Evolutionary conservation across 2,888 invertebrate species (phyloP).

Genomic region (Drosophila koepferae): DNA sequence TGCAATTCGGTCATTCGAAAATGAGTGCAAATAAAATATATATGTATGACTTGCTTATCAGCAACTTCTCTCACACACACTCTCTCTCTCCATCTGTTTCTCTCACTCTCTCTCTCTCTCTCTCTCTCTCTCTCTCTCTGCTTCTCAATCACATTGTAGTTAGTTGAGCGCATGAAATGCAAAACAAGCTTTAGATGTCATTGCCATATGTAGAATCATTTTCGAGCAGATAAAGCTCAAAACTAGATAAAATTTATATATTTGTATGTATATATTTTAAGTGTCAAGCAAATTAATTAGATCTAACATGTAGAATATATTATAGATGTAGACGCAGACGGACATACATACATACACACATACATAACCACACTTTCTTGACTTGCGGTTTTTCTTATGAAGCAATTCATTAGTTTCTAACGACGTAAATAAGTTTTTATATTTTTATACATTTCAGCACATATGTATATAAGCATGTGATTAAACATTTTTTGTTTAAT

Average conservation of each 20-base stretch:
- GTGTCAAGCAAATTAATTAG: conserved; percentile 17
- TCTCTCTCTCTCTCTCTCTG: not conserved
- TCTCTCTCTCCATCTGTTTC: too few species aligned
- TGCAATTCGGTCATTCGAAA: conserved; percentile 55
- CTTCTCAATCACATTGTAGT: not conserved
- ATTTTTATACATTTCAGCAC: not conserved
- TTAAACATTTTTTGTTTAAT: not conserved
- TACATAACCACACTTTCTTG: not conserved
- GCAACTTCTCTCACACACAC: conserved; percentile 13
- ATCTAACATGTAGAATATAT: conserved; percentile 3
- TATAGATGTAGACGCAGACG: not conserved
- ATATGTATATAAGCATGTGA: not conserved
- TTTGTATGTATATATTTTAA: not conserved
- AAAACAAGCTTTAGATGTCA: conserved; percentile 46
- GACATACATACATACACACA: not conserved
- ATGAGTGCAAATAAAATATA: conserved; percentile 32
- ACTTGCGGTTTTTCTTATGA: conserved; percentile 6
- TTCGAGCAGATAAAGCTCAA: conserved; percentile 15
- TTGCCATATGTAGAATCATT: conserved; percentile 40
- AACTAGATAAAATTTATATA: conserved; percentile 15
- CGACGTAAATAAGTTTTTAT: conserved; percentile 1
- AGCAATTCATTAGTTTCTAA: conserved; percentile 7
- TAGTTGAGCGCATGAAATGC: conserved; percentile 6
- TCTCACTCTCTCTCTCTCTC: too few species aligned
- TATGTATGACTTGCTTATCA: conserved; percentile 45